These are phyloP conservation scores for Anthopleura sola DNA, from an alignment of 64 coral and sea anemone species.

Conservation along the genomic window DNA sequence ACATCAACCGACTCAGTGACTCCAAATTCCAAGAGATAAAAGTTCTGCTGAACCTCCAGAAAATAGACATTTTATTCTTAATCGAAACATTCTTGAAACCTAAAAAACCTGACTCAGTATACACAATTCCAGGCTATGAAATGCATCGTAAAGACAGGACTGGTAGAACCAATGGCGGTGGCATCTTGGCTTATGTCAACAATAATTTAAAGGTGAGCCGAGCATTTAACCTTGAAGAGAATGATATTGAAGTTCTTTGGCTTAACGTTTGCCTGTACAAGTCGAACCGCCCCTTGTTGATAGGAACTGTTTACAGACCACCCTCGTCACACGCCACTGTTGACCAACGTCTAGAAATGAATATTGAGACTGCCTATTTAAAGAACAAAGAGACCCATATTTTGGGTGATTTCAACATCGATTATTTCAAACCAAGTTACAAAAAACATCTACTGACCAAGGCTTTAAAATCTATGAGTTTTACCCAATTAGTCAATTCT, in stretches of 20 bases:
- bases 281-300: conserved; percentile 23
- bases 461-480: no score
- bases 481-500: no score
- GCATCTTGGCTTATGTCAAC: neutral
- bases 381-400: no score
- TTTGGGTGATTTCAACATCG: no score
- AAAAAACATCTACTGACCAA: no score
- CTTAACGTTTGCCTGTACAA: conserved; percentile 29
- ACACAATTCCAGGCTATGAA: conserved; percentile 8
- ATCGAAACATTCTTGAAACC: conserved; percentile 35
- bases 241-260: conserved; percentile 36
- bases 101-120: conserved; percentile 1
- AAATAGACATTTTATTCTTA: conserved; percentile 13
- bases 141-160: neutral
- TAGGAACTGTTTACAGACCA: conserved; percentile 35
- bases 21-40: conserved; percentile 28
- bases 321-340: conserved; percentile 8
- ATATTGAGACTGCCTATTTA: no score
- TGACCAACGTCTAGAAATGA: conserved; percentile 20
- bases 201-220: neutral
- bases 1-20: conserved; percentile 3
- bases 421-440: no score
- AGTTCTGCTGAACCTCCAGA: neutral
- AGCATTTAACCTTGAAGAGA: neutral
- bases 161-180: neutral